A percentile compares a stretch with the other conserved stretches of the same genome.
Conservation (phyloP, 2,888 invertebrate species). For the Callosobruchus maculatus region DNA sequence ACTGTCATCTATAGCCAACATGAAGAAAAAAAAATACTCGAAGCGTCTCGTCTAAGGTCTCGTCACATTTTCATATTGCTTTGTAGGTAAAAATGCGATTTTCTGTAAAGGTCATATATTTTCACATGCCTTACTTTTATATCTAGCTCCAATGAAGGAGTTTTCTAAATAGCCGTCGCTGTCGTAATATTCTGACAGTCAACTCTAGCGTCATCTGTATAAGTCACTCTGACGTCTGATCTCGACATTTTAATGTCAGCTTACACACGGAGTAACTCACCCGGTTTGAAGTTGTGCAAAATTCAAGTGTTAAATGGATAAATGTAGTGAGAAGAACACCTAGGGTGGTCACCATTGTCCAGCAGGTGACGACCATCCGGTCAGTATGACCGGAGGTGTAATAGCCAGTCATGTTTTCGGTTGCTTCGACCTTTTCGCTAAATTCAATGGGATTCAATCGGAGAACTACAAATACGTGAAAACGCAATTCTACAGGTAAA, state of each 20-base stretch:
- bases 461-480: constrained; percentile 27
- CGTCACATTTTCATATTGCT: too few relatives aligned
- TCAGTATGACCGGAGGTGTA: constrained; percentile 9
- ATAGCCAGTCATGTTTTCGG: constrained; percentile 17
- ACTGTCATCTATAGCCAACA: too few relatives aligned
- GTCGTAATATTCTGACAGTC: too few relatives aligned
- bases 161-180: too few relatives aligned
- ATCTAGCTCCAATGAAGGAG: too few relatives aligned
- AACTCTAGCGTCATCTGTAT: not conserved
- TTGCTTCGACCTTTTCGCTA: constrained; percentile 25
- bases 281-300: not conserved
- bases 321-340: not conserved
- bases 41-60: too few relatives aligned
- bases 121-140: too few relatives aligned
- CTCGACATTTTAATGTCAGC: not conserved
- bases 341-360: not conserved
- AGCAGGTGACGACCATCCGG: not conserved
- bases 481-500: constrained; percentile 26
- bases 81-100: too few relatives aligned
- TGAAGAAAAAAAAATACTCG: too few relatives aligned
- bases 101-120: too few relatives aligned
- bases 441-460: constrained; percentile 20
- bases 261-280: not conserved
- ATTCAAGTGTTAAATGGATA: not conserved
- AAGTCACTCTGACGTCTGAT: not conserved